Conservation (phyloP, 2,888 invertebrate genomes). For the Pinctada fucata region DNA sequence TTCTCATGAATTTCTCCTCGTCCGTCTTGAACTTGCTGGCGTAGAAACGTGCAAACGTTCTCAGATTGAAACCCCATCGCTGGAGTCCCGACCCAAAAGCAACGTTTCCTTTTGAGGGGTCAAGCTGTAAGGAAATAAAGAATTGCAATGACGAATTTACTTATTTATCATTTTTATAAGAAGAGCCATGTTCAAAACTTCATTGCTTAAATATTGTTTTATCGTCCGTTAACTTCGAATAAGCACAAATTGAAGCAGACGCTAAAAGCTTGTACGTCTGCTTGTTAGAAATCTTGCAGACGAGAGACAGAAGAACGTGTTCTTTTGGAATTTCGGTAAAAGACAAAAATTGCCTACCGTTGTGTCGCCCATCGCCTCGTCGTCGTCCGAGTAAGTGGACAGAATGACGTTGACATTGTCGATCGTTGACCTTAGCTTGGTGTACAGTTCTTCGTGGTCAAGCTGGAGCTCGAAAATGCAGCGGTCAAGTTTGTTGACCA, state of each 20-base stretch:
- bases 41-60: slow-evolving; percentile 99
- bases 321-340: no score
- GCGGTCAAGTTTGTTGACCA: slow-evolving; percentile 99
- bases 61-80: slow-evolving; percentile 99
- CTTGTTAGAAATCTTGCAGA: no score
- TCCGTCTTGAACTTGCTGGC: slow-evolving; percentile 95
- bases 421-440: slow-evolving; percentile 98
- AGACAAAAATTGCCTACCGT: slow-evolving; percentile 82
- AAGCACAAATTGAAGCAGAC: no score
- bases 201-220: not conserved
- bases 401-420: slow-evolving; percentile 99
- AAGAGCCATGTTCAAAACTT: not conserved
- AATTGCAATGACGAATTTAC: not conserved
- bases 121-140: slow-evolving; percentile 80
- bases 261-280: no score
- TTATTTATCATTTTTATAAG: not conserved
- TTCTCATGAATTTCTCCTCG: slow-evolving; percentile 95
- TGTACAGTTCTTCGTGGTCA: slow-evolving; percentile 97
- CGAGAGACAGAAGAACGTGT: no score
- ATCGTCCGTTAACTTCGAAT: no score
- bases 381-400: slow-evolving; percentile 97
- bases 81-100: slow-evolving; percentile 99
- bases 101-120: slow-evolving; percentile 98
- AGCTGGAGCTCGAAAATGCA: slow-evolving; percentile 97
- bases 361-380: slow-evolving; percentile 82